These are phyloP conservation scores for Sylvilagus bachmani DNA, from an alignment of 2,113 vertebrate species.

Conservation along the genomic window DNA sequence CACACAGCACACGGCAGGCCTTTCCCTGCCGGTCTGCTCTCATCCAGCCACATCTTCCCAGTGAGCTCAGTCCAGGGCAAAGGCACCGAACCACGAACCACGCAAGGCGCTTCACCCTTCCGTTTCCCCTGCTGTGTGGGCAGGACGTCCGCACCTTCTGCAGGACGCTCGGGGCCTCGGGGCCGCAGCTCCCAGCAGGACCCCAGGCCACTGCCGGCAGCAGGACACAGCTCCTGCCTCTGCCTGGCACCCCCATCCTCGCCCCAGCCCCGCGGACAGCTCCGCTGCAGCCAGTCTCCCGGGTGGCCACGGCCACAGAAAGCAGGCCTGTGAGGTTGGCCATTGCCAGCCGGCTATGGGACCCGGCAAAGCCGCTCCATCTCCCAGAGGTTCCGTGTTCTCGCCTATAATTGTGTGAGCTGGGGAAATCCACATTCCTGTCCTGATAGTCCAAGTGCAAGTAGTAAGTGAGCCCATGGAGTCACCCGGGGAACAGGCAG, in stretches of 20 bases:
- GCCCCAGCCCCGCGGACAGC: neutral
- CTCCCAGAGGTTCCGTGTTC: neutral
- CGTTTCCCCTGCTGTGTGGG: neutral
- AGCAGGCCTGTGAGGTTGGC: neutral
- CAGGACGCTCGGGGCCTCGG: neutral
- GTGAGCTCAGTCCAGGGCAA: neutral
- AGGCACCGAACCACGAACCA: neutral
- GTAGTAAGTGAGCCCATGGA: rapidly evolving
- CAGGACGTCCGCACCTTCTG: neutral
- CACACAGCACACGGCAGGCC: too few relatives aligned
- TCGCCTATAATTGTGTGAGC: neutral
- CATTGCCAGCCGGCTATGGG: neutral
- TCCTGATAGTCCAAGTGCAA: neutral
- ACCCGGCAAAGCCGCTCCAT: neutral
- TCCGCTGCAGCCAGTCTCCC: neutral
- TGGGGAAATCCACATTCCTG: neutral
- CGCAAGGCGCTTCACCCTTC: neutral
- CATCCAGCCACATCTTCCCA: neutral
- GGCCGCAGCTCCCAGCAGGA: neutral
- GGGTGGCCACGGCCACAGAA: neutral
- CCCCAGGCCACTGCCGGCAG: neutral
- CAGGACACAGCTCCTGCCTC: neutral
- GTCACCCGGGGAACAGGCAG: neutral
- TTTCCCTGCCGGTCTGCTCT: too few relatives aligned
- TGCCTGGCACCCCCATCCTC: neutral